phyloP scores from a whole-genome alignment of 1,140 invertebrate species.

The Leptinotarsa undecemlineata region DNA sequence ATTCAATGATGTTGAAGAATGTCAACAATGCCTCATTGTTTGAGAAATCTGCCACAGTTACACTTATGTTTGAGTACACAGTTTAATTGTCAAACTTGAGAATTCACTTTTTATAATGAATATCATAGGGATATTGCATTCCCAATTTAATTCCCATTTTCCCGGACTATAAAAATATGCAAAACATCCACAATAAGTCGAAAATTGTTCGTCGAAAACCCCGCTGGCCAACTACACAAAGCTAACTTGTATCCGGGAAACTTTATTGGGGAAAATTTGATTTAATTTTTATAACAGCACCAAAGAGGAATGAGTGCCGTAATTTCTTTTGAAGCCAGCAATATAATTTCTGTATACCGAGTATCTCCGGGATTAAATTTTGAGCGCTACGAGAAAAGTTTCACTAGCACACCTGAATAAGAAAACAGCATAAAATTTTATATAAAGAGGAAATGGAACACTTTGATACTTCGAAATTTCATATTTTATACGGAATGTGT shows the following conservation, averaged over 20 bases:
- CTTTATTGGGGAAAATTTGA: constrained; percentile 56
- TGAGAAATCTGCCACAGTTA: too few species aligned
- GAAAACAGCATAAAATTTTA: constrained; percentile 40
- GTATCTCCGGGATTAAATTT: constrained; percentile 52
- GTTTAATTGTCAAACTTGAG: too few species aligned
- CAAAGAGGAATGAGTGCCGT: constrained; percentile 55
- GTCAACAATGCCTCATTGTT: too few species aligned
- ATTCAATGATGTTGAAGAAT: too few species aligned
- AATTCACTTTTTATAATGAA: too few species aligned
- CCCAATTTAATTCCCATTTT: background rate
- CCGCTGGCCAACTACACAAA: constrained; percentile 45
- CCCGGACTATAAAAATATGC: constrained; percentile 12
- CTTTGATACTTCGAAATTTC: constrained; percentile 9
- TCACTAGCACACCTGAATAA: constrained; percentile 47
- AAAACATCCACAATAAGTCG: constrained; percentile 20
- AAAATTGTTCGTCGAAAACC: constrained; percentile 42
- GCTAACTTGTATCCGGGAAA: constrained; percentile 55
- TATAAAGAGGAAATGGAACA: constrained; percentile 25
- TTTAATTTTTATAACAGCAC: constrained; percentile 55
- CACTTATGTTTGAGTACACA: too few species aligned
- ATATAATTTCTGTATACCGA: constrained; percentile 54
- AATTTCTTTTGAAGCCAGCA: constrained; percentile 55
- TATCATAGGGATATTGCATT: too few species aligned
- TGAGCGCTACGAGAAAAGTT: constrained; percentile 47
- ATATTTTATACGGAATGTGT: constrained; percentile 2